Base-by-base conservation (phyloP, 2,113 vertebrate species). In the Hippocampus zosterae region DNA sequence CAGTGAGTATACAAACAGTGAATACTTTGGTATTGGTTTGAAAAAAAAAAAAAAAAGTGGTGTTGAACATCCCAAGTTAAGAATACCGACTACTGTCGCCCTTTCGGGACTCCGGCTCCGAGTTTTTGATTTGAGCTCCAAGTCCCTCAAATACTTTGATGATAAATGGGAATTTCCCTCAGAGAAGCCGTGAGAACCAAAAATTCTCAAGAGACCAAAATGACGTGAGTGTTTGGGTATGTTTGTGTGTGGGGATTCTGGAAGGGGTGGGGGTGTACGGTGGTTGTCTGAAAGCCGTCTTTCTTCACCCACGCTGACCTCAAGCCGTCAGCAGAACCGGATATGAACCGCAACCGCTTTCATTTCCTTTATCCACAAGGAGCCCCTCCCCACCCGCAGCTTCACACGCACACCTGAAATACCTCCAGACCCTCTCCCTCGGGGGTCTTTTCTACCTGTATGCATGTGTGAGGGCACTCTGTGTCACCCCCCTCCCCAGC, bases 291-390 rank as follows among this genome's bases (percentile, higher is more conserved):
- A 81, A 78, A 72, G 69, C 74, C 33, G 23, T 78, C 76, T 74
- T 52, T 55, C 68, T 74, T 21, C 64, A 67, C 59, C 72, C 23
- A 59, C 5, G 59, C 68, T 72, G 72, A 77, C 67, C 69, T 79
- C 70, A 56, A 83, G 82, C 83, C 61, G 37, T 16, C 29, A 23
- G 46, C 63, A 50, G 48, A 74, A 71, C 78, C 74, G 84, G 84
- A 87, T 86, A 88, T 85, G 75, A 86, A 83, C 84, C 13, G 8
- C 65, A 76, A 85, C 82, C 69, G 41, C 73, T 86, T 88, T 90
- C 74, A 89, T 86, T 85, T 87, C 88, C 88, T 83, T 59, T 27
- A 16, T 37, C 52, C 62, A 71, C 75, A 72, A 67, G 67, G 81
- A 83, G 74, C 70, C 77, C 74, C 46, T 48, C 8, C 27, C 41